Percentiles rank a stretch among this genome's conserved stretches.
Conservation (phyloP, 30 jellyfish, hydroid and myxozoan genomes). For the Hydra vulgaris region DNA sequence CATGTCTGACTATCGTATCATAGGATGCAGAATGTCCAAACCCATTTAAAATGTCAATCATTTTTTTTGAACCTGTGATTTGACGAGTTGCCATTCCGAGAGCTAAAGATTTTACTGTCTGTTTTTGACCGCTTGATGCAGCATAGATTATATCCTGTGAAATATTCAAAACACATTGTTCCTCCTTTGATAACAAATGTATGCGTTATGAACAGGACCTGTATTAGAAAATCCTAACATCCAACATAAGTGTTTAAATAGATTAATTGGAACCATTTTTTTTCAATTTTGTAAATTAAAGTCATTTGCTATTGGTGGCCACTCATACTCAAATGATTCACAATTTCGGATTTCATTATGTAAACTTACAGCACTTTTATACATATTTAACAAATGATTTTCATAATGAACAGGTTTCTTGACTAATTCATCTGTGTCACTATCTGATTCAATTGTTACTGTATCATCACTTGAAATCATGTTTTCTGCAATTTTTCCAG, state of each 20-base stretch:
- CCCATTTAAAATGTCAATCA: conserved; percentile 19
- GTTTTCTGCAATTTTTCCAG: conserved; percentile 20
- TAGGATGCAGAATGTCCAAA: conserved; percentile 53
- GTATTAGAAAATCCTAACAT: conserved; percentile 1
- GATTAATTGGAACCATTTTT: conserved; percentile 17
- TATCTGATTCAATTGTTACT: neutral
- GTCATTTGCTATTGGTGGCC: conserved; percentile 61
- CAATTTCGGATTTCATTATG: neutral
- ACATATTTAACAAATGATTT: neutral
- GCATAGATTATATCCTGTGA: conserved; percentile 44
- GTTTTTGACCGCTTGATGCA: conserved; percentile 37
- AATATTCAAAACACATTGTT: conserved; percentile 20
- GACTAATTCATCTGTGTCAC: neutral
- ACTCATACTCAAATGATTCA: conserved; percentile 4
- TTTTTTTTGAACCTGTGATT: conserved; percentile 35
- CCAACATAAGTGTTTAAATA: conserved; percentile 54
- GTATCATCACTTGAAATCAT: neutral
- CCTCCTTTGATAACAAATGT: conserved; percentile 10
- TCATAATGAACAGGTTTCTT: neutral
- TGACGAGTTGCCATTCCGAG: conserved; percentile 47
- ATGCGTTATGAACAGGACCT: conserved; percentile 8
- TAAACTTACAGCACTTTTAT: conserved; percentile 5
- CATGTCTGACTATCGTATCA: conserved; percentile 24
- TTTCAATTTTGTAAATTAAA: conserved; percentile 7
- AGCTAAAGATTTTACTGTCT: conserved; percentile 40